Percentiles rank a stretch among this genome's conserved stretches.
phyloP scores from a whole-genome alignment of 2,797 vertebrate genomes.

The Pteropus rufus region DNA sequence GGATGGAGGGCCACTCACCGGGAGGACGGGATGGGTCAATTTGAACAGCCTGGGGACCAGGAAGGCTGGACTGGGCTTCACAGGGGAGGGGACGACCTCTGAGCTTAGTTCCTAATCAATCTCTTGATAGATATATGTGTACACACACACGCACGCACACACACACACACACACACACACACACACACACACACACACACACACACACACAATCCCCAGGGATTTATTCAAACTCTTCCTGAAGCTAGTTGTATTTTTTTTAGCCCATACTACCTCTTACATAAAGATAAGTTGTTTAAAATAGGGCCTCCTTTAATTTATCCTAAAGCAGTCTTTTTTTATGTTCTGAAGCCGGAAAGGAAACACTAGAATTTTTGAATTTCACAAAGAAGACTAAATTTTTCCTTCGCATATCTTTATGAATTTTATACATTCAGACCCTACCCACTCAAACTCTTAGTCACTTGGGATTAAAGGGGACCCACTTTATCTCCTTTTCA shows the following conservation, averaged over 20 bases:
- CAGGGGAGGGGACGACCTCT: background rate
- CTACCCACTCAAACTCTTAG: background rate
- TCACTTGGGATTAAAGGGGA: background rate
- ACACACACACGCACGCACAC: no score
- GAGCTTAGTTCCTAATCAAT: background rate
- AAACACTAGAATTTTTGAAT: constrained; percentile 39
- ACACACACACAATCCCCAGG: background rate
- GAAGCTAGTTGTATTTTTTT: background rate
- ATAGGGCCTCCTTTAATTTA: constrained; percentile 17
- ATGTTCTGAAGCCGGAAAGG: background rate
- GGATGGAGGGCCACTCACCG: no score
- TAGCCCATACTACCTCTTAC: background rate
- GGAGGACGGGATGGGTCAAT: background rate
- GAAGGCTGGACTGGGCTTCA: background rate
- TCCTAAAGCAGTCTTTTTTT: background rate
- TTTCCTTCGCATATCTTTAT: background rate
- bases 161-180: no score
- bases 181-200: no score
- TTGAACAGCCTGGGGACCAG: background rate
- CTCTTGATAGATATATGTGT: background rate
- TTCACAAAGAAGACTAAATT: background rate
- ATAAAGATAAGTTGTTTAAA: constrained; percentile 47
- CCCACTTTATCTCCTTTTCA: background rate
- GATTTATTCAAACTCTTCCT: background rate
- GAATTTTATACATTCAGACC: background rate